phyloP scores from a whole-genome alignment of 2,888 invertebrate species.

The Tetheella fluctuosa region DNA sequence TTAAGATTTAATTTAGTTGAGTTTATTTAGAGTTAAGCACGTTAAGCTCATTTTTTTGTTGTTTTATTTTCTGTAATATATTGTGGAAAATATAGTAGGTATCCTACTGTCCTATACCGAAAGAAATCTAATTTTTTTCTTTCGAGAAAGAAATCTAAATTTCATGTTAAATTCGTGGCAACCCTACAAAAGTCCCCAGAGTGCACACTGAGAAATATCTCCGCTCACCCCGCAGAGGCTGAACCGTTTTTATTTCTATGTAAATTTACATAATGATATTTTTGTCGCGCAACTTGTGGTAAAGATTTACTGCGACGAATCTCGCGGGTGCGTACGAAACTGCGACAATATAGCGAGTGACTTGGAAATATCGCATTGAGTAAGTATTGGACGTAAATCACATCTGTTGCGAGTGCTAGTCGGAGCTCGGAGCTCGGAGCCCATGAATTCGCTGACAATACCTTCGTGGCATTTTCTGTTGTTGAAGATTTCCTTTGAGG shows the following conservation, averaged over 20 bases:
- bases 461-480: conserved; percentile 36
- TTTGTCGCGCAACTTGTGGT: conserved; percentile 75
- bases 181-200: conserved; percentile 24
- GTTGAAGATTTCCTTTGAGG: conserved; percentile 22
- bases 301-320: conserved; percentile 64
- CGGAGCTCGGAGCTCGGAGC: too few species aligned
- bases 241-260: conserved; percentile 72
- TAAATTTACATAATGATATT: conserved; percentile 82
- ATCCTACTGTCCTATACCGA: too few species aligned
- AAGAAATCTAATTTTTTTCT: too few species aligned
- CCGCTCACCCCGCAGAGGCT: conserved; percentile 24
- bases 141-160: too few species aligned
- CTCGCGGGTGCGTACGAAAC: conserved; percentile 37
- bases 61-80: too few species aligned
- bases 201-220: conserved; percentile 10
- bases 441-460: conserved; percentile 49
- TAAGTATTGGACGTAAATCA: conserved; percentile 52
- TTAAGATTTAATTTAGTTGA: not conserved
- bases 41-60: too few species aligned
- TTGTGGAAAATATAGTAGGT: too few species aligned
- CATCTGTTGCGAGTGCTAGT: conserved; percentile 49
- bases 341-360: conserved; percentile 34
- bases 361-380: conserved; percentile 39
- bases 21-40: too few species aligned
- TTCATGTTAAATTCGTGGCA: not conserved